A percentile compares a stretch with the other conserved stretches of the same genome.
Conservation (phyloP, 2,888 invertebrate genomes). For the Trachelus iudaicus region DNA sequence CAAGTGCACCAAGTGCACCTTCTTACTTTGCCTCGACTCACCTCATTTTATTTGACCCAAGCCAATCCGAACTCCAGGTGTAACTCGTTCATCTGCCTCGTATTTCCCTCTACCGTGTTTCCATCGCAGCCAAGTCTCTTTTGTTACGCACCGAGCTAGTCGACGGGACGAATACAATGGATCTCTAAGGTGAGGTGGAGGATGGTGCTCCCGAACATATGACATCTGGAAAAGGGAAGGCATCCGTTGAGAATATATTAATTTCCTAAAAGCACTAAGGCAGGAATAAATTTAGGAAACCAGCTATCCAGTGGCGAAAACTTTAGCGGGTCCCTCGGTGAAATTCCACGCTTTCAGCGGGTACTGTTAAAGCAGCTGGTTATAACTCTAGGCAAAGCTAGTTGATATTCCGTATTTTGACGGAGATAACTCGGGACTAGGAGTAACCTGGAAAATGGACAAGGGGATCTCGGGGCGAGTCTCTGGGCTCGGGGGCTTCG, state of each 20-base stretch:
- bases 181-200: too few relatives aligned
- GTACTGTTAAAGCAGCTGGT: background rate
- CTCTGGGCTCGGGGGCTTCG: background rate
- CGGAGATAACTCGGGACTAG: conserved; percentile 16
- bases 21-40: too few relatives aligned
- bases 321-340: background rate
- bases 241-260: background rate
- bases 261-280: background rate
- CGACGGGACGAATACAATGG: too few relatives aligned
- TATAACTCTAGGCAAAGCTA: conserved; percentile 27
- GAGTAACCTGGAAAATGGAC: background rate
- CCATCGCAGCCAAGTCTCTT: too few relatives aligned
- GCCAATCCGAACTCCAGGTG: too few relatives aligned
- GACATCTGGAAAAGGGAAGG: too few relatives aligned
- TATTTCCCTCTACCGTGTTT: too few relatives aligned
- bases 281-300: background rate
- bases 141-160: too few relatives aligned
- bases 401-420: conserved; percentile 30
- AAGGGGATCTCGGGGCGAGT: background rate
- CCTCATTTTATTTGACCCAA: too few relatives aligned
- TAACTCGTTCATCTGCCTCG: too few relatives aligned
- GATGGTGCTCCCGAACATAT: too few relatives aligned
- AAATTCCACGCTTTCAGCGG: background rate
- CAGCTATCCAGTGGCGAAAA: background rate
- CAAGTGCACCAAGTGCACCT: too few relatives aligned